Evolutionary conservation across 2,113 vertebrate genomes (phyloP), one percentile per base, ranked within the genome.

Genomic region (Carettochelys insculpta): DNA sequence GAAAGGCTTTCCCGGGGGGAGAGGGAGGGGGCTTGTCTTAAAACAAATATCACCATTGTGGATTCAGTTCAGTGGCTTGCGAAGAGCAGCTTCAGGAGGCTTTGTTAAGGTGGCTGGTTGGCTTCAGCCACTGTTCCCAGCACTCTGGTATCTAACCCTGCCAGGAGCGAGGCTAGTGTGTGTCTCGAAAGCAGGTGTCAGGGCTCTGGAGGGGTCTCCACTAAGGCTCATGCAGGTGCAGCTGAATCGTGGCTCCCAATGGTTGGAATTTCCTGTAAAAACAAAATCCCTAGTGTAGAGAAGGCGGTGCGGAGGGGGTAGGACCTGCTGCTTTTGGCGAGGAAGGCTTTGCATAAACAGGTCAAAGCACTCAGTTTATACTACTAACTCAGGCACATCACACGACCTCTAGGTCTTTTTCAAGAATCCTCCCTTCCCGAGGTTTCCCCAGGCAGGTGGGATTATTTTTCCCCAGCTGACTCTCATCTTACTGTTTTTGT

Each of bases 341-440:
- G 12, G 56, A 45, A 43, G 17, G 5, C 38, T 14, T 47, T 24
- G 52, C 75, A 11, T 75, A 7, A 47, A 17, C 51, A 86, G 19
- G 8, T 10, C 71, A 48, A 61, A 52, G 22, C 12, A 13, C 16
- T 61, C 51, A 22, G 61, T 81, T 75, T 6, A 22, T 11, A 48
- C 22, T n/a, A 31, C 52, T 71, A 58, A 45, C 6, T 48, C 11
- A 17, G 68, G 43, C 58, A 38, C n/a, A 9, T 56, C 31, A 68
- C 34, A n/a, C 20, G n/a, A n/a, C 19, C 61, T 65, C 58, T 20
- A 38, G 17, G 17, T 68, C n/a, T 68, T n/a, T 65, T 65, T 65
- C 61, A n/a, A 65, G 34, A 34, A 38, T 65, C 34, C 34, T 8
- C 34, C 4, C 17, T 68, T 65, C 0, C 0, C 24, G 4, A 19